A percentile compares a stretch with the other conserved stretches of the same genome.
These are phyloP conservation scores for Pagetopsis macropterus DNA, from an alignment of 2,797 vertebrate species.

Conservation along the genomic window DNA sequence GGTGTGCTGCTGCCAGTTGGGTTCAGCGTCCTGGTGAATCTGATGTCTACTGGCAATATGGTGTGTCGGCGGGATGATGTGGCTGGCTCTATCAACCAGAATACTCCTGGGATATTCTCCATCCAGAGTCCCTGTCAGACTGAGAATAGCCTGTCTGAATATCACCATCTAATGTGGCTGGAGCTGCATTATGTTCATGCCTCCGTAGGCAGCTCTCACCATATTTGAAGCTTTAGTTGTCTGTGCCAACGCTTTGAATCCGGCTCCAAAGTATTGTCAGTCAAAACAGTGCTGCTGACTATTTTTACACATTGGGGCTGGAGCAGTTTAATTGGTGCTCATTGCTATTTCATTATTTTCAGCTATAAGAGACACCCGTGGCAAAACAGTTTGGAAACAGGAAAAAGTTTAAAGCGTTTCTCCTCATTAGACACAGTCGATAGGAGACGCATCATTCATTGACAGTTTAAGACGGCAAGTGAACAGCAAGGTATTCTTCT, in stretches of 20 bases:
- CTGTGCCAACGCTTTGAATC: conserved; percentile 71
- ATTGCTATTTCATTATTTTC: conserved; percentile 67
- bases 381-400: conserved; percentile 56
- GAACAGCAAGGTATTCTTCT: conserved; percentile 68
- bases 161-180: conserved; percentile 65
- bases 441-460: conserved; percentile 52
- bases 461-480: conserved; percentile 67
- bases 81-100: conserved; percentile 63
- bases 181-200: conserved; percentile 60
- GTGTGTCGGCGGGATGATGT: conserved; percentile 59
- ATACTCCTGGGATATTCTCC: conserved; percentile 70
- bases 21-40: conserved; percentile 63
- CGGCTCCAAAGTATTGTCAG: conserved; percentile 74
- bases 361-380: conserved; percentile 69
- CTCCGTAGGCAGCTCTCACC: conserved; percentile 56
- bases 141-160: conserved; percentile 60
- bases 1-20: conserved; percentile 45
- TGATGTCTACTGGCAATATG: conserved; percentile 71
- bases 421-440: conserved; percentile 70
- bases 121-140: conserved; percentile 59
- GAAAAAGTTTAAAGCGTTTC: conserved; percentile 73
- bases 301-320: conserved; percentile 64
- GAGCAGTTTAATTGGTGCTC: conserved; percentile 73
- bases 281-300: conserved; percentile 64
- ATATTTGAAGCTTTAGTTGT: conserved; percentile 63